A percentile compares a stretch with the other conserved stretches of the same genome.
Evolutionary conservation across 2,888 invertebrate species (phyloP).

Genomic region (Slavum lentiscoides): DNA sequence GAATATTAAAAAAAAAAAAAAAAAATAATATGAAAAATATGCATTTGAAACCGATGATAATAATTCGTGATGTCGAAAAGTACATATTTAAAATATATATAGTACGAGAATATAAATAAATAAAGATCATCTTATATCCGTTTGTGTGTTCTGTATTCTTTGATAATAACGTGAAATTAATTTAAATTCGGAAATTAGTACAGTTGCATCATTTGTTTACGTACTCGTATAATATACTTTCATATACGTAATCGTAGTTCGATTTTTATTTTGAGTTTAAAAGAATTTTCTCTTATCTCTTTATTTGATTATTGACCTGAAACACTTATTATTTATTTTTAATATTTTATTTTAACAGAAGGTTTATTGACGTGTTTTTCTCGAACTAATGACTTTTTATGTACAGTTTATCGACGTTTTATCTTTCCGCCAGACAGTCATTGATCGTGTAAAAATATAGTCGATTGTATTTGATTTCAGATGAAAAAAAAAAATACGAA

Average conservation of each 20-base stretch:
- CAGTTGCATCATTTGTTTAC: too few relatives aligned
- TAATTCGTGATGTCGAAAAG: too few relatives aligned
- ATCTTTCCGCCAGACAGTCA: background rate
- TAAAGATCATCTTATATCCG: too few relatives aligned
- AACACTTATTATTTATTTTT: background rate
- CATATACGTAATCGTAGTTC: background rate
- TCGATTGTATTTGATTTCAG: background rate
- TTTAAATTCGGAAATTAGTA: too few relatives aligned
- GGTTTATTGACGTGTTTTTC: background rate
- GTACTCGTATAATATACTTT: too few relatives aligned
- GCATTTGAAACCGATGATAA: too few relatives aligned
- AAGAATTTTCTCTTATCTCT: background rate
- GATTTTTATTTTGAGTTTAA: background rate
- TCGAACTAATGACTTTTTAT: slow-evolving; percentile 6
- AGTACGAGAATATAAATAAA: too few relatives aligned
- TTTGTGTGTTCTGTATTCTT: too few relatives aligned
- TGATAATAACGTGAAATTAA: too few relatives aligned
- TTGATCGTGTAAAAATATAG: background rate
- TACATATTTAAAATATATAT: too few relatives aligned
- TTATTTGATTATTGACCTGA: background rate
- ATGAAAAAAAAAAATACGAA: background rate
- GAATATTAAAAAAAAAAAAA: too few relatives aligned
- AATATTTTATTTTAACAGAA: background rate
- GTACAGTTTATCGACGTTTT: background rate
- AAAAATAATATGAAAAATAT: too few relatives aligned